Evolutionary conservation across 2,113 vertebrate genomes (phyloP).

Genomic region (Acrocephalus kingi): DNA sequence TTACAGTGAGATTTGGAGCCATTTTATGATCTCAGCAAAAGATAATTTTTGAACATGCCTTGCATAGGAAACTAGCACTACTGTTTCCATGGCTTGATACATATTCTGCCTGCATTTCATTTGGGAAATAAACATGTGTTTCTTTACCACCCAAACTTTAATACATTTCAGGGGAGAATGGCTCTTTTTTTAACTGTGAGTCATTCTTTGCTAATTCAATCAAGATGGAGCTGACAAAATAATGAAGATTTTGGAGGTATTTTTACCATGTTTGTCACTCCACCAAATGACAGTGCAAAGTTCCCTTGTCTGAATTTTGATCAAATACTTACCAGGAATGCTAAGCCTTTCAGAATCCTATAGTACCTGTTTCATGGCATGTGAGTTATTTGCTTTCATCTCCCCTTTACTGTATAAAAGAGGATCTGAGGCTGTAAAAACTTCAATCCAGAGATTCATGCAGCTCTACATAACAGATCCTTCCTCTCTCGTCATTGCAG

Average conservation of each 20-base stretch:
- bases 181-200: constrained; percentile 70
- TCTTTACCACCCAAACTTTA: constrained; percentile 59
- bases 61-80: background rate
- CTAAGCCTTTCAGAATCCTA: constrained; percentile 72
- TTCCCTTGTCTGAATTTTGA: constrained; percentile 76
- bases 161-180: constrained; percentile 47
- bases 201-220: constrained; percentile 71
- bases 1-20: constrained; percentile 10
- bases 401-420: constrained; percentile 76
- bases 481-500: constrained; percentile 74
- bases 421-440: constrained; percentile 78
- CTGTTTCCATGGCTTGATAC: background rate
- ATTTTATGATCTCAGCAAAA: constrained; percentile 8
- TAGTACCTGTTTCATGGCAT: constrained; percentile 77
- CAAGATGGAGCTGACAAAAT: constrained; percentile 71
- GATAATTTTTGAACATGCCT: constrained; percentile 25
- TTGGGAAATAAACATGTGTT: constrained; percentile 34
- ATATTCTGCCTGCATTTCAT: constrained; percentile 33
- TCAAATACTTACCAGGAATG: constrained; percentile 74
- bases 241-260: constrained; percentile 69
- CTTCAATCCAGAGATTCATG: constrained; percentile 78
- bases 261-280: constrained; percentile 72
- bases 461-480: constrained; percentile 76
- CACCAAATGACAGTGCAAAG: constrained; percentile 60
- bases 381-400: constrained; percentile 78